Conservation (phyloP, 2,888 invertebrate species). For the Itoplectis maculator region DNA sequence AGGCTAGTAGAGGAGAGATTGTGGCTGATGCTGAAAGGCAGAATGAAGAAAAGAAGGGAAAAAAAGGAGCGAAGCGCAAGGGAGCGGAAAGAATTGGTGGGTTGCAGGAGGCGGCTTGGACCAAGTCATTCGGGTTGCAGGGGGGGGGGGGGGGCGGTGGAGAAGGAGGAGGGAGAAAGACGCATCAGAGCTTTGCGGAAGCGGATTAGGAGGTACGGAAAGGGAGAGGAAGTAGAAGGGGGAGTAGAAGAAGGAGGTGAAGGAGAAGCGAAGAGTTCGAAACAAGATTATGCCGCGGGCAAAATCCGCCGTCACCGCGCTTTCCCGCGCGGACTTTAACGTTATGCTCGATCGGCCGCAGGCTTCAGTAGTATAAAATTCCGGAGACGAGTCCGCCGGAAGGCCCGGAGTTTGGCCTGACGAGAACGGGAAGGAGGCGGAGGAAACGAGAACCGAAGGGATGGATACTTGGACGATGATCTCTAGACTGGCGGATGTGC, state of each 20-base stretch:
- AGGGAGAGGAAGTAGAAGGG: constrained; percentile 3
- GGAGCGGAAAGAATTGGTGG: constrained; percentile 30
- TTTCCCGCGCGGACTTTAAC: constrained; percentile 41
- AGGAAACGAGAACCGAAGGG: constrained; percentile 19
- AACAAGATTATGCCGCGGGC: constrained; percentile 79
- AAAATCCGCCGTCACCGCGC: constrained; percentile 67
- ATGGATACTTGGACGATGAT: constrained; percentile 44
- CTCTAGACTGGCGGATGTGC: constrained; percentile 28
- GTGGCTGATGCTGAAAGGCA: constrained; percentile 16
- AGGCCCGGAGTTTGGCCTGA: constrained; percentile 27
- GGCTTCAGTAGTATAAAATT: constrained; percentile 48
- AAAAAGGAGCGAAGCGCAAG: constrained; percentile 18
- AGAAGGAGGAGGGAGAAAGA: constrained; percentile 5
- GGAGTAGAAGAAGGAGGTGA: neutral
- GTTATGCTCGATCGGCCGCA: constrained; percentile 54
- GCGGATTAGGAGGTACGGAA: constrained; percentile 54
- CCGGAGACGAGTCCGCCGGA: constrained; percentile 23
- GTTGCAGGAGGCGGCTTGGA: constrained; percentile 10
- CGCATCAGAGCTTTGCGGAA: constrained; percentile 50
- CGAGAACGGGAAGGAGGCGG: constrained; percentile 1
- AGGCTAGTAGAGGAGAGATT: constrained; percentile 27
- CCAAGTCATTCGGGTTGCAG: constrained; percentile 22
- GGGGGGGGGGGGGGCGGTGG: constrained; percentile 9
- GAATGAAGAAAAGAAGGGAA: constrained; percentile 7
- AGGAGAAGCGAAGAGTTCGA: constrained; percentile 62